Base-by-base conservation (phyloP, 2,797 vertebrate genomes). In the Sternarchorhynchus goeldii region DNA sequence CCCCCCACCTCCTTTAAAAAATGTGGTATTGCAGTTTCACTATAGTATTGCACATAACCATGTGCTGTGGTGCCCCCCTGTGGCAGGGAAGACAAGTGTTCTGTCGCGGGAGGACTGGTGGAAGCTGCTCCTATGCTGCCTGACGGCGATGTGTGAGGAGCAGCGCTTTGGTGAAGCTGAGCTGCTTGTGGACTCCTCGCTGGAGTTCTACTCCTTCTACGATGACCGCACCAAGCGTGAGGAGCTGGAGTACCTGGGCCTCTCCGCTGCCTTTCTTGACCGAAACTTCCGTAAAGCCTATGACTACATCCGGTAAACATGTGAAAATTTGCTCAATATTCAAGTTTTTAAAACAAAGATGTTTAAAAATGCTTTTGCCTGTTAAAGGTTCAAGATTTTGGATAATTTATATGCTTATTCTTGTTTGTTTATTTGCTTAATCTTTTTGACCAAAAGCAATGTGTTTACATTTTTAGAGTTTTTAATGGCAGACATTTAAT, bases 21-120 rank as follows among this genome's bases (percentile, higher is more conserved):
- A 25, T 25, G 25, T 25, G 25, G 25, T 25, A 25, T 25, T 25
- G 25, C 1, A 25, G 25, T 25, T 25, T 25, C 25, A 25, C 25
- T 25, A 25, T 25, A 25, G 1, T 25, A 25, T 25, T 25, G 25
- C 25, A 25, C 25, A 25, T 25, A 25, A 25, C 25, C 25, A 25
- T 25, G 34, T 36, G 34, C 4, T 36, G n/a, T 12, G 36, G 4
- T 56, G 41, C 67, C 6, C 62, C 29, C 34, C 25, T 62, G 6
- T 45, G 4, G 31, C 3, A 90, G 89, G 93, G 45, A 94, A 94
- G 87, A 93, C 96, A 0, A 98, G 95, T 0, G 95, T 99, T 16
- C 86, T 99, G 85, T 95, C 95, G 5, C 96, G 93, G 81, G 97
- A 99, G 20, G 97, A 98, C 90, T 99, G 98, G 98, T 99, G 97